Evolutionary conservation across 2,797 vertebrate genomes (phyloP).

Genomic region (Cynopterus sphinx): DNA sequence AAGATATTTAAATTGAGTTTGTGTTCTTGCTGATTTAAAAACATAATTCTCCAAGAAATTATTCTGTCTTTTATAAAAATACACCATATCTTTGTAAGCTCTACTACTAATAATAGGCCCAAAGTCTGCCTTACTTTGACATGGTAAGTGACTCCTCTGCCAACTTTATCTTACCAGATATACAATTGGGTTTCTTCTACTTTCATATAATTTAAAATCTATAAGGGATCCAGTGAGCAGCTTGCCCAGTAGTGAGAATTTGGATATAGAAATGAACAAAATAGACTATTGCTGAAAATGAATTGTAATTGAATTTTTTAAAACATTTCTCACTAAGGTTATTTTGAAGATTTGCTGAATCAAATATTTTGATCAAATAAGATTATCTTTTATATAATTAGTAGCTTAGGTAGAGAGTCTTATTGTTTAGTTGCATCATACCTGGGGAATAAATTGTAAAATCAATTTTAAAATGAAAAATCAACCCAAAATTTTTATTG

Average conservation of each 20-base stretch:
- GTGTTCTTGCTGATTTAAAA: not conserved
- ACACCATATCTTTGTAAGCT: not conserved
- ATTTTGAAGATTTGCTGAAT: not conserved
- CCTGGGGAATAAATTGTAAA: not conserved
- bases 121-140: not conserved
- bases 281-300: not conserved
- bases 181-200: not conserved
- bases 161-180: not conserved
- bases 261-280: not conserved
- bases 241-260: not conserved
- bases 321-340: not conserved
- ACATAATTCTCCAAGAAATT: not conserved
- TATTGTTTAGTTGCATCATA: not conserved
- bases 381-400: not conserved
- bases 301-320: not conserved
- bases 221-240: not conserved
- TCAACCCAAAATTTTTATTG: not conserved
- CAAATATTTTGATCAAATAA: not conserved
- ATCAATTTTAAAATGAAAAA: not conserved
- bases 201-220: not conserved
- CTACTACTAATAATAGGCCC: not conserved
- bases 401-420: not conserved
- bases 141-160: not conserved
- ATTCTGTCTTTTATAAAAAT: not conserved
- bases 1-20: not conserved